Evolutionary conservation across 2,888 invertebrate genomes (phyloP), one percentile per base, ranked within the genome.

Genomic region (Rhagophthalmus giganteus): DNA sequence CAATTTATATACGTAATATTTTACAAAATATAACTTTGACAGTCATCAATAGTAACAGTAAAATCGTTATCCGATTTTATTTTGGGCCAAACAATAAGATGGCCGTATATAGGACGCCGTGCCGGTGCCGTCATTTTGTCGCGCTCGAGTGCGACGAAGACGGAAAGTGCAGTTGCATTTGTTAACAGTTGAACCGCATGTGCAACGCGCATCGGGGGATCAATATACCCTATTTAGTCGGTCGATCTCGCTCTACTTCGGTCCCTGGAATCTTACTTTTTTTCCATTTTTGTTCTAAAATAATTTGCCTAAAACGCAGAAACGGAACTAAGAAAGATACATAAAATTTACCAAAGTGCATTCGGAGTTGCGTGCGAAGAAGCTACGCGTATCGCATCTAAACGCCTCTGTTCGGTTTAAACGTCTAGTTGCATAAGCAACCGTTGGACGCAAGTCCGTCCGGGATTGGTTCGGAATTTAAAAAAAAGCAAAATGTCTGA

Each of bases 161-260:
- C 35, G 32, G 50, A 42, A 51, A 38, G 35, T 55, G 55, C 55
- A 55, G 50, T 49, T 56, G 56, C 56, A 56, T 48, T 55, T 31
- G 28, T 40, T 40, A 39, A 33, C 38, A 53, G 38, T 34, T 37
- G 45, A 45, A 40, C 33, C 52, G 56, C 49, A 53, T 53, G 53
- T 56, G 56, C 56, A 56, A 49, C 41, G 56, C 52, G 47, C 56
- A 49, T 53, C 15, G 25, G 11, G 14, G 31, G 56, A 56, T 56
- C 56, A 56, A 56, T 56, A 56, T 53, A 28, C 35, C 25, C 51
- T 16, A n/a, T n/a, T 40, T 40, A 48, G 46, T 53, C 56, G 55
- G 48, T 45, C 52, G 41, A 45, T 39, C 37, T 45, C 55, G 55
- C 38, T 25, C 38, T 13, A 12, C 39, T 31, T 42, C 44, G 45